A percentile compares a stretch with the other conserved stretches of the same genome.
Conservation (phyloP, 1,140 invertebrate genomes). For the Drosophila nebulosa region DNA sequence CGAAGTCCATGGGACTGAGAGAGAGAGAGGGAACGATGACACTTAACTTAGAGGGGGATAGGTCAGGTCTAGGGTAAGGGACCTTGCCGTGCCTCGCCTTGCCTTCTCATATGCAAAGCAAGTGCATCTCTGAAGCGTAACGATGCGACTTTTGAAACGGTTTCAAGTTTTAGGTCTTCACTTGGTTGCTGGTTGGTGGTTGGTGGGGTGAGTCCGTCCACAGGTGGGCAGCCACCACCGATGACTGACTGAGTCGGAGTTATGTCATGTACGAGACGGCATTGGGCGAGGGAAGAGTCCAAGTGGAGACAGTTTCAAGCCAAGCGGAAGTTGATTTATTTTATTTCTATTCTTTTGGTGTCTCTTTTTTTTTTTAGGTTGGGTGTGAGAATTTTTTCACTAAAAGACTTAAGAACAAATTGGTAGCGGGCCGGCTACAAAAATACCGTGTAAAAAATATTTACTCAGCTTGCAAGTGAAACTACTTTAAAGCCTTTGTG, state of each 20-base stretch:
- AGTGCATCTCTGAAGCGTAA: conserved; percentile 65
- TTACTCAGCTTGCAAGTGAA: too few species aligned
- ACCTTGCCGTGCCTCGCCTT: conserved; percentile 13
- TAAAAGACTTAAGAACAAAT: background rate
- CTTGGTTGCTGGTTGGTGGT: background rate
- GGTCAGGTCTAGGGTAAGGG: conserved; percentile 45
- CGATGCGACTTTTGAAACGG: conserved; percentile 55
- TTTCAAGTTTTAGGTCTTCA: conserved; percentile 18
- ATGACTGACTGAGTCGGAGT: conserved; percentile 64
- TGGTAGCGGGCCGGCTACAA: background rate
- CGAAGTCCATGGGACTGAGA: background rate
- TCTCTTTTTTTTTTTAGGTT: conserved; percentile 11
- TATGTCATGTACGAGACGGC: conserved; percentile 45
- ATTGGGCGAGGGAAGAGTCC: background rate
- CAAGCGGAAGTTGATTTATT: conserved; percentile 77
- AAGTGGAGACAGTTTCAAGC: conserved; percentile 24
- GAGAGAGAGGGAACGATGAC: background rate
- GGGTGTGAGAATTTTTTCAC: conserved; percentile 65
- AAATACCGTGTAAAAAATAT: background rate
- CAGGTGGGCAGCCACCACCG: conserved; percentile 62
- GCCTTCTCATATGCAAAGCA: conserved; percentile 60
- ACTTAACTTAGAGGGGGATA: conserved; percentile 36
- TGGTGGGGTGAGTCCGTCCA: conserved; percentile 14
- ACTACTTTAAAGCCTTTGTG: too few species aligned
- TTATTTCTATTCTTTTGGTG: conserved; percentile 2